Evolutionary conservation across 2,888 invertebrate genomes (phyloP), one percentile per base, ranked within the genome.

Genomic region (Pyrrhosoma nymphula): DNA sequence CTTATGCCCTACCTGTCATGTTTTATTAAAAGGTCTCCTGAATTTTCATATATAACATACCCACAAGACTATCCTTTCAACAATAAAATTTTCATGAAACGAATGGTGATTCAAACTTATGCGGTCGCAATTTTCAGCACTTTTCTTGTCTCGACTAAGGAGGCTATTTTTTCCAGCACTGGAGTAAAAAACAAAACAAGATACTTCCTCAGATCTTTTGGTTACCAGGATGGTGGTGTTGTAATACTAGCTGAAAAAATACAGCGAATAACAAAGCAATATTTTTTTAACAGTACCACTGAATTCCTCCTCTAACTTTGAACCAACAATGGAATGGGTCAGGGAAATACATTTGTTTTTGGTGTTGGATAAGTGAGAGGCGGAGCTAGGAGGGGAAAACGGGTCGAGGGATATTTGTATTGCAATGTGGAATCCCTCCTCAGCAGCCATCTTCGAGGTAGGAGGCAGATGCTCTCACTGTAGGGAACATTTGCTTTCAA

Each of bases 401-500:
- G 47, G 69, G n/a, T 89, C n/a, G 47, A 93, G 93, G 93, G 93
- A 93, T 93, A 89, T 93, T 93, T 93, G 93, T 69, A 93, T 93
- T 93, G 93, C 93, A 93, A 93, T 93, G 93, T 93, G 93, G 93
- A 93, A 69, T 93, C 93, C 93, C 93, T 93, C 93, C 93, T 93
- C 93, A 47, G 93, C 93, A 93, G 93, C 93, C 93, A 69, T 93
- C 93, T 93, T 63, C 93, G 93, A 93, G 93, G 93, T 93, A 93
- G 93, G 93, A 69, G 93, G 93, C 93, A 93, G 93, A 93, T 60
- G 93, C 69, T 93, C 93, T 99, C 98, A 99, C 98, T 99, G 99
- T 98, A 99, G 98, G 97, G 98, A 98, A 98, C 99, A 99, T 98
- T 99, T 99, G 98, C 99, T 99, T 98, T 99, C 99, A 97, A 99